A percentile compares a stretch with the other conserved stretches of the same genome.
Conservation (phyloP, 2,797 vertebrate species). For the Cyprinella venusta region DNA sequence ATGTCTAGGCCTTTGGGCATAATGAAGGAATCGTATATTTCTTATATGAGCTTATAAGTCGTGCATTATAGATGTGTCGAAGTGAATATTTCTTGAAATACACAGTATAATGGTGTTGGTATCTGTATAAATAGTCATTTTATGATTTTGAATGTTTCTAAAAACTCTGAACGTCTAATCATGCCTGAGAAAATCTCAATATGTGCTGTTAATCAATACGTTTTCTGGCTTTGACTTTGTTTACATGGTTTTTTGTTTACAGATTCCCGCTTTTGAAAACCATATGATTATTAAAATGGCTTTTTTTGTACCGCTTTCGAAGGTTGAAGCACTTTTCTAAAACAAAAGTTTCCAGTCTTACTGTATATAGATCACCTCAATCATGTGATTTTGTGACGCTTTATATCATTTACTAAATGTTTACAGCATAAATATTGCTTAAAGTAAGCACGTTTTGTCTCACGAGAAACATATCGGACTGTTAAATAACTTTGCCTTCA, state of each 20-base stretch:
- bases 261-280: slow-evolving; percentile 64
- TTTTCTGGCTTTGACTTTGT: slow-evolving; percentile 40
- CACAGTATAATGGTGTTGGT: slow-evolving; percentile 2
- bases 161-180: too few relatives aligned
- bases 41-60: slow-evolving; percentile 45
- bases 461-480: slow-evolving; percentile 67
- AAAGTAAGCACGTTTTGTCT: slow-evolving; percentile 74
- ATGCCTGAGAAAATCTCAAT: too few relatives aligned
- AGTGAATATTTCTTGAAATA: not conserved
- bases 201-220: slow-evolving; percentile 43
- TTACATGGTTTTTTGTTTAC: slow-evolving; percentile 75
- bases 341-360: slow-evolving; percentile 73
- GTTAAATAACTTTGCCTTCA: slow-evolving; percentile 72
- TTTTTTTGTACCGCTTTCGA: slow-evolving; percentile 72
- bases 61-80: not conserved
- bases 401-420: slow-evolving; percentile 74
- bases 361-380: slow-evolving; percentile 68
- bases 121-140: not conserved
- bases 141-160: not conserved
- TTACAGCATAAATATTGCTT: slow-evolving; percentile 77
- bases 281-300: slow-evolving; percentile 68
- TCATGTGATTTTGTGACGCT: slow-evolving; percentile 56
- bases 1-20: slow-evolving; percentile 40
- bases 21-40: slow-evolving; percentile 18
- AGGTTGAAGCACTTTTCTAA: slow-evolving; percentile 75